Conservation (phyloP, 2,888 invertebrate genomes). For the Salpingus planirostris region DNA sequence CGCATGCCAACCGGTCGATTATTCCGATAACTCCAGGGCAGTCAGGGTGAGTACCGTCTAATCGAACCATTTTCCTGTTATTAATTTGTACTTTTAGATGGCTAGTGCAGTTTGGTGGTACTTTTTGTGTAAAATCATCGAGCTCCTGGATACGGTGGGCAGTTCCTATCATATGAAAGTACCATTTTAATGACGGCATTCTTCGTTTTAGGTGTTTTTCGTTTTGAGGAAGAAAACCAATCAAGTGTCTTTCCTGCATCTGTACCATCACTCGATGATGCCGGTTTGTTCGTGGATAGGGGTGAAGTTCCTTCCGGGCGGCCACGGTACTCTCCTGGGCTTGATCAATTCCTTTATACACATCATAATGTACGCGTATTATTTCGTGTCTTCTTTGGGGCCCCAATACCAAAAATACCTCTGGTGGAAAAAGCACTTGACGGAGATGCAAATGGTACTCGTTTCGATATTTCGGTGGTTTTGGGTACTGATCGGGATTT, state of each 20-base stretch:
- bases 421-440: constrained; percentile 93
- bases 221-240: constrained; percentile 58
- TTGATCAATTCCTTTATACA: constrained; percentile 91
- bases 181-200: constrained; percentile 3
- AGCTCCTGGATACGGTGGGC: constrained; percentile 49
- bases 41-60: constrained; percentile 29
- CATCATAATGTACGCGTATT: constrained; percentile 90
- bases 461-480: too few relatives aligned
- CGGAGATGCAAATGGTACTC: constrained; percentile 83
- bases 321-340: constrained; percentile 75
- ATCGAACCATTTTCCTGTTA: not conserved
- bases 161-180: too few relatives aligned
- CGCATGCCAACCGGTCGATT: constrained; percentile 65
- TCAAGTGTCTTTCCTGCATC: constrained; percentile 58
- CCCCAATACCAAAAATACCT: constrained; percentile 80
- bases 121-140: constrained; percentile 47
- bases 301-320: constrained; percentile 47
- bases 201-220: constrained; percentile 47
- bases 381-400: constrained; percentile 80
- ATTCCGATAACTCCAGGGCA: constrained; percentile 49
- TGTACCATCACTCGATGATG: constrained; percentile 58
- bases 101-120: constrained; percentile 43
- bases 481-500: too few relatives aligned
- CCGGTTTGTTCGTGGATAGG: constrained; percentile 49
- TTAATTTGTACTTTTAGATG: constrained; percentile 22